phyloP scores from a whole-genome alignment of 2,113 vertebrate genomes.

The Narcine bancroftii region DNA sequence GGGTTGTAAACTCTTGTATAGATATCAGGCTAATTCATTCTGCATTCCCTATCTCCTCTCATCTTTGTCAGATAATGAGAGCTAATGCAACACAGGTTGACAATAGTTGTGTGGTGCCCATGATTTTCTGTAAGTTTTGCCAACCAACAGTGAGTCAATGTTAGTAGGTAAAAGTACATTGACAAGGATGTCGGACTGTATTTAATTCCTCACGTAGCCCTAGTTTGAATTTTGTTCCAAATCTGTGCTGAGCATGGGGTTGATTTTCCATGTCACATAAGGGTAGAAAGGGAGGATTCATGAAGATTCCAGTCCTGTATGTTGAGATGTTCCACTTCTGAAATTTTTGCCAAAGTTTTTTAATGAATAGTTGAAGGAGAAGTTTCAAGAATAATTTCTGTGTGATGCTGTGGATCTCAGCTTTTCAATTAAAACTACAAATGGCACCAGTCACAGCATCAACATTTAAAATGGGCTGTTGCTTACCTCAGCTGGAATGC shows the following conservation, averaged over 20 bases:
- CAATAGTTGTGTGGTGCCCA: neutral
- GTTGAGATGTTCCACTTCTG: neutral
- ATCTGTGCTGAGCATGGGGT: neutral
- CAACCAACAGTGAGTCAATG: too few relatives aligned
- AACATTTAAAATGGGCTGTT: too few relatives aligned
- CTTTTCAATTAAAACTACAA: neutral
- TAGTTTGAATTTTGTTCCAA: neutral
- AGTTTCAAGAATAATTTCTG: neutral
- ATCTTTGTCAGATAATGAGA: too few relatives aligned
- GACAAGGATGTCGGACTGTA: neutral
- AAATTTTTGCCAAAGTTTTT: neutral
- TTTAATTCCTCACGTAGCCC: neutral
- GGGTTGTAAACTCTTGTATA: too few relatives aligned
- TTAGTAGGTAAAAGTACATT: neutral
- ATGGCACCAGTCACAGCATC: too few relatives aligned
- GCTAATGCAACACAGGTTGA: neutral
- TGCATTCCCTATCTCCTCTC: too few relatives aligned
- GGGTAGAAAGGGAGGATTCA: too few relatives aligned
- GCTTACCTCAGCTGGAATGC: too few relatives aligned
- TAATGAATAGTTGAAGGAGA: neutral
- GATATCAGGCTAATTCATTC: too few relatives aligned
- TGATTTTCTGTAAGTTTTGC: neutral
- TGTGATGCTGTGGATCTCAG: neutral
- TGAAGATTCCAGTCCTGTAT: neutral
- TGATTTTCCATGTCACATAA: neutral